phyloP scores from a whole-genome alignment of 2,888 invertebrate genomes.

The Drosophila algonquin region DNA sequence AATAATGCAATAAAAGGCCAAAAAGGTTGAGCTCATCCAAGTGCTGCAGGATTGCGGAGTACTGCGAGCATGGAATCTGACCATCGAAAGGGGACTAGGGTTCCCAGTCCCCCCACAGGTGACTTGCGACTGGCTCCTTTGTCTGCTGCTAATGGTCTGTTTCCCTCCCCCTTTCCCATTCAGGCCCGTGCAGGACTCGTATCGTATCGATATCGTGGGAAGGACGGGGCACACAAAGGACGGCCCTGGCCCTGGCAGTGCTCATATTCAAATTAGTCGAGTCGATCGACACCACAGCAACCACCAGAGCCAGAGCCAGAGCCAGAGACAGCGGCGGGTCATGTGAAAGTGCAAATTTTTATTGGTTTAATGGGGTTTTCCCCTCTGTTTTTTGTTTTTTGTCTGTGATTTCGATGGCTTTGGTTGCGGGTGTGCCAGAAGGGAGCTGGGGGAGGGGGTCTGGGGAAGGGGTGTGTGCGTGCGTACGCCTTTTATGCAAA shows the following conservation, averaged over 20 bases:
- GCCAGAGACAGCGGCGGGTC: conserved; percentile 56
- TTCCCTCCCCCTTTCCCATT: conserved; percentile 12
- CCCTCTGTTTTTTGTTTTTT: conserved; percentile 23
- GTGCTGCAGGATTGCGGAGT: background rate
- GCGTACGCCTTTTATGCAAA: conserved; percentile 71
- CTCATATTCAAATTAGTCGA: conserved; percentile 71
- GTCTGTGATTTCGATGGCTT: conserved; percentile 55
- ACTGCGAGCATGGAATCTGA: conserved; percentile 23
- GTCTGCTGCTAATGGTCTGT: conserved; percentile 36
- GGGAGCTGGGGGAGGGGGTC: background rate
- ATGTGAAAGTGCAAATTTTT: conserved; percentile 80
- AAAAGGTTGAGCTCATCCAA: conserved; percentile 43
- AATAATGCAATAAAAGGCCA: conserved; percentile 66
- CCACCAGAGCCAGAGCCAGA: conserved; percentile 19
- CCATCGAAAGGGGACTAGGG: conserved; percentile 32
- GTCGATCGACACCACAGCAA: conserved; percentile 35
- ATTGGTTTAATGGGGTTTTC: conserved; percentile 70
- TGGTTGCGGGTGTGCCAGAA: too few relatives aligned
- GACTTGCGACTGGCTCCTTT: conserved; percentile 25
- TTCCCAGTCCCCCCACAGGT: conserved; percentile 24
- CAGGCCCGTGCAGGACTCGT: conserved; percentile 39
- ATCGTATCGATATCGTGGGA: conserved; percentile 77
- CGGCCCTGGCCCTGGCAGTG: conserved; percentile 7
- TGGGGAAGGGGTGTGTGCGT: background rate
- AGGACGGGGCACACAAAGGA: conserved; percentile 51